These are phyloP conservation scores for Liodrosophila aerea DNA, from an alignment of 2,888 invertebrate genomes.

Conservation along the genomic window DNA sequence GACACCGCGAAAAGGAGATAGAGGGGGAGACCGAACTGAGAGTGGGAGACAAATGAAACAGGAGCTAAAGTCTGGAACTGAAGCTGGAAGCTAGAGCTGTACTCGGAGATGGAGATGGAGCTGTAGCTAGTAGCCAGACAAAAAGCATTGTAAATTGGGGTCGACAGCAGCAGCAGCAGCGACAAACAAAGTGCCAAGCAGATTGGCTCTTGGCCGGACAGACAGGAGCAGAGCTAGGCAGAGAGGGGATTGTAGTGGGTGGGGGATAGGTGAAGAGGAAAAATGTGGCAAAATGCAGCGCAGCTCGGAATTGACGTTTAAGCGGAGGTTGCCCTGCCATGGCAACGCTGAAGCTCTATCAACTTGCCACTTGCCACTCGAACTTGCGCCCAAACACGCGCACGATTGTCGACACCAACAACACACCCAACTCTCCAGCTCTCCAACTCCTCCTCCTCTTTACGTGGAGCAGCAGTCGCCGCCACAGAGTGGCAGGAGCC, in stretches of 20 bases:
- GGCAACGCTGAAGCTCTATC: slow-evolving; percentile 19
- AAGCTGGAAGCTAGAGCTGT: neutral
- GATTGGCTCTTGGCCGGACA: slow-evolving; percentile 59
- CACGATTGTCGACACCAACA: slow-evolving; percentile 47
- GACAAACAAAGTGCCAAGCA: slow-evolving; percentile 73
- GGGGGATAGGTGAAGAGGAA: slow-evolving; percentile 12
- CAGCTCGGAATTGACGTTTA: slow-evolving; percentile 60
- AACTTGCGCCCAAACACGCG: slow-evolving; percentile 36
- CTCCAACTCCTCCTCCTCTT: neutral
- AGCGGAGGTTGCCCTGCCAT: slow-evolving; percentile 30
- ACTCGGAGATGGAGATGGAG: slow-evolving; percentile 18
- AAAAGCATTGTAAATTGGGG: slow-evolving; percentile 74
- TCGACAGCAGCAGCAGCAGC: slow-evolving; percentile 58
- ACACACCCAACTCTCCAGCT: neutral
- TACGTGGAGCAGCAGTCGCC: slow-evolving; percentile 10
- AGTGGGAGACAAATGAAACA: neutral
- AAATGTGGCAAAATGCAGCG: slow-evolving; percentile 54
- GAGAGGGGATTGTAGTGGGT: neutral
- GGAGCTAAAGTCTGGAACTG: slow-evolving; percentile 16
- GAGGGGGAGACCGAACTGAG: neutral
- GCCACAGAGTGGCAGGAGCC: slow-evolving; percentile 19
- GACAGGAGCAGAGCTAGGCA: slow-evolving; percentile 4
- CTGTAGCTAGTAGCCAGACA: slow-evolving; percentile 50
- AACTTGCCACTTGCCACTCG: slow-evolving; percentile 27
- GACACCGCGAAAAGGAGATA: slow-evolving; percentile 23